Percentiles rank a stretch among this genome's conserved stretches.
These are phyloP conservation scores for Pocillopora verrucosa DNA, from an alignment of 64 coral and sea anemone genomes.

Conservation along the genomic window DNA sequence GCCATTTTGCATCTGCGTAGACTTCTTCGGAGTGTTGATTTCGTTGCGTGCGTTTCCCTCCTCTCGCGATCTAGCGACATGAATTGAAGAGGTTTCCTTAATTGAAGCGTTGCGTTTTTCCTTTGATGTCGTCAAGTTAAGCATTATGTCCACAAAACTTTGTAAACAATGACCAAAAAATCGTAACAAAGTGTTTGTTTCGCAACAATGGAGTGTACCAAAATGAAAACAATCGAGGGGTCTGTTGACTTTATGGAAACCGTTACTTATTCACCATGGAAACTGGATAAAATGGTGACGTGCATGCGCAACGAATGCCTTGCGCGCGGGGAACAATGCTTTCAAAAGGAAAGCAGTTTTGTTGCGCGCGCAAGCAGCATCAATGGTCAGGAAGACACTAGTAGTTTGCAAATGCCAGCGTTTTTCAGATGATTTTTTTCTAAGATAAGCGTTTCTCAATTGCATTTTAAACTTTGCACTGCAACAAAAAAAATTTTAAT, in stretches of 20 bases:
- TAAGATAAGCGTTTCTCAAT: too few species aligned
- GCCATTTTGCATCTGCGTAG: neutral
- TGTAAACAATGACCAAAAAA: constrained; percentile 4
- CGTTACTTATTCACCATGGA: constrained; percentile 33
- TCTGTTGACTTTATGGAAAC: constrained; percentile 15
- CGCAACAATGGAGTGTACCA: constrained; percentile 17
- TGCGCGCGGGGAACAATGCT: neutral
- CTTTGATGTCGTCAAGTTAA: constrained; percentile 51
- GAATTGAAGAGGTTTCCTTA: neutral
- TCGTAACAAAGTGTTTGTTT: constrained; percentile 37
- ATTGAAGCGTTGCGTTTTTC: constrained; percentile 13
- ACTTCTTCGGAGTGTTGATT: neutral
- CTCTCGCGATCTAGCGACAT: neutral
- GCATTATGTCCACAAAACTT: neutral
- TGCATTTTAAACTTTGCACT: too few species aligned
- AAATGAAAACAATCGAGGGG: constrained; percentile 8
- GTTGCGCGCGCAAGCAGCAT: neutral
- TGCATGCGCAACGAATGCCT: constrained; percentile 21
- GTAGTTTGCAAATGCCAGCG: too few species aligned
- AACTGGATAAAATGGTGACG: neutral
- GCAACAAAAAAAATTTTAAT: too few species aligned
- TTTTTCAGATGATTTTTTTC: too few species aligned
- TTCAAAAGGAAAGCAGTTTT: neutral
- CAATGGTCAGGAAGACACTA: neutral
- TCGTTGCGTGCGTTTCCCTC: neutral